Percentiles rank a stretch among this genome's conserved stretches.
phyloP scores from a whole-genome alignment of 2,888 invertebrate genomes.

The Falcaria lacertinaria region DNA sequence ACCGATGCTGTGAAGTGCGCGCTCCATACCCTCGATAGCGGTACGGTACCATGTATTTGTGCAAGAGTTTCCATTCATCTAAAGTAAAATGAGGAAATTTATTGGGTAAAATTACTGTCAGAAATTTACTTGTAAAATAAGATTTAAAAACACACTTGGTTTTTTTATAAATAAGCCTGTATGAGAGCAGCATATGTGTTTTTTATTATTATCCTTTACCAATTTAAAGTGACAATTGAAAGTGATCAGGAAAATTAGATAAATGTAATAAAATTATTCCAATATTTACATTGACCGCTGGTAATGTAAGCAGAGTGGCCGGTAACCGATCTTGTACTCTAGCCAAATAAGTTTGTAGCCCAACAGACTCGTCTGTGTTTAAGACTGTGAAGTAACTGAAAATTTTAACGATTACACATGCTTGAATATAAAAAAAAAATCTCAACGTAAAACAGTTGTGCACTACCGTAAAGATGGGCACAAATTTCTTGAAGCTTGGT shows the following conservation, averaged over 20 bases:
- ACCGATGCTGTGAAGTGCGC: neutral
- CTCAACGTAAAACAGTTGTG: too few species aligned
- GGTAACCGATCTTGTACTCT: neutral
- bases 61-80: neutral
- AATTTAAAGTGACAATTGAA: too few species aligned
- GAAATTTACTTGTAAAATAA: too few species aligned
- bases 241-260: neutral
- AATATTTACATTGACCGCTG: neutral
- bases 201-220: too few species aligned
- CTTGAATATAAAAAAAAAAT: too few species aligned
- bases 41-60: neutral
- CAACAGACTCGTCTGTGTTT: neutral
- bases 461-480: conserved; percentile 15
- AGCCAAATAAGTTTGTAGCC: neutral
- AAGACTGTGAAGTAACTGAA: neutral
- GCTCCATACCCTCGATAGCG: neutral
- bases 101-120: too few species aligned
- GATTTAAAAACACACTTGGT: too few species aligned
- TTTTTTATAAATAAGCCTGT: too few species aligned
- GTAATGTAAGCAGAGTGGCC: neutral
- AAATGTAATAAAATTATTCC: neutral
- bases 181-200: too few species aligned
- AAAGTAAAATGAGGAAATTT: neutral
- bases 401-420: neutral
- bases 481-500: conserved; percentile 18